Evolutionary conservation across 2,113 vertebrate genomes (phyloP).

Genomic region (Phycodurus eques): DNA sequence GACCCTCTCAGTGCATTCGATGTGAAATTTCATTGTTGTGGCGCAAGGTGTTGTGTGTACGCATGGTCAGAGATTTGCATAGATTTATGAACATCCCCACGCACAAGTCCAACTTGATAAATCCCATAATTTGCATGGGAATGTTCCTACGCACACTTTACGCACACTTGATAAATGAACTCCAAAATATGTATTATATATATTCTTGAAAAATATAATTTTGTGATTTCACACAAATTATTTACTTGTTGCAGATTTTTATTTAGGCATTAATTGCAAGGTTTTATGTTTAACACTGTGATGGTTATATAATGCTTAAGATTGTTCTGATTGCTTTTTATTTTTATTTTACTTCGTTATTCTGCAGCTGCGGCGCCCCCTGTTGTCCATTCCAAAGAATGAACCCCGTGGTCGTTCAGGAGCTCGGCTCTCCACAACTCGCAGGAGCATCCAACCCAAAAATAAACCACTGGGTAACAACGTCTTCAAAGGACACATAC

Average conservation of each 20-base stretch:
- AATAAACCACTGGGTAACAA: constrained; percentile 83
- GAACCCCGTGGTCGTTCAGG: constrained; percentile 83
- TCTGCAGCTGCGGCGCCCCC: constrained; percentile 85
- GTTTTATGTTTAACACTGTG: background rate
- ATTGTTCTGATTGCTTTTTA: background rate
- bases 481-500: background rate
- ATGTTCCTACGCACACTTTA: no score
- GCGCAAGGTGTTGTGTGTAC: no score
- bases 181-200: background rate
- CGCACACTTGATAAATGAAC: no score
- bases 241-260: background rate
- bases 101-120: no score
- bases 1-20: no score
- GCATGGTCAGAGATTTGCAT: no score
- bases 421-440: constrained; percentile 90
- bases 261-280: background rate
- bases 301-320: background rate
- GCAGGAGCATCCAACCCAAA: constrained; percentile 94
- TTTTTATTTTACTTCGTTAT: background rate
- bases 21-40: no score
- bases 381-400: constrained; percentile 90
- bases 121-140: no score
- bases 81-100: no score
- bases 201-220: background rate
- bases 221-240: background rate